phyloP scores from a whole-genome alignment of 2,113 vertebrate genomes.

The Halcyon senegalensis region DNA sequence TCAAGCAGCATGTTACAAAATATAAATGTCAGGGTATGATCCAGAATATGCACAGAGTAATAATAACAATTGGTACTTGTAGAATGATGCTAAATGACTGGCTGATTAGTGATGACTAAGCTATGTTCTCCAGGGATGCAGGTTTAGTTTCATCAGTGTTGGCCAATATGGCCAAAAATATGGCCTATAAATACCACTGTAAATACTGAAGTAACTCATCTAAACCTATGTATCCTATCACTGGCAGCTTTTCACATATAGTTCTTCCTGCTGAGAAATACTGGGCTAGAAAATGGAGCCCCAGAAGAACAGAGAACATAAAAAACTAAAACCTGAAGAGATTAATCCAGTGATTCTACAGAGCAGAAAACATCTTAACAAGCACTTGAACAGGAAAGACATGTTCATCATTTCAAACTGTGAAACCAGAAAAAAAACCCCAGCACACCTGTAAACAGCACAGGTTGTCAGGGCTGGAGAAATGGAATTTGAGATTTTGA shows the following conservation, averaged over 20 bases:
- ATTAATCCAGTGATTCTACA: neutral
- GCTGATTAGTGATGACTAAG: neutral
- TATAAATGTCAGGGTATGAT: neutral
- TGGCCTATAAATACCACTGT: neutral
- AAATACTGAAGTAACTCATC: neutral
- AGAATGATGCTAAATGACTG: neutral
- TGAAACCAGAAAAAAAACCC: neutral
- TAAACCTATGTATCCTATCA: neutral
- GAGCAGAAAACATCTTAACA: neutral
- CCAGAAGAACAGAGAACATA: neutral
- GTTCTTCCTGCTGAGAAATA: neutral
- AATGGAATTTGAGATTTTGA: neutral
- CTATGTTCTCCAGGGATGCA: neutral
- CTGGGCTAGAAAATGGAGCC: neutral
- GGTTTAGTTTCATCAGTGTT: neutral
- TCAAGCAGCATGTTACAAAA: neutral
- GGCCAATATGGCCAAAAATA: neutral
- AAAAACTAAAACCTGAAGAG: neutral
- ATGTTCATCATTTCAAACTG: neutral
- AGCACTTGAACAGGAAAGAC: neutral
- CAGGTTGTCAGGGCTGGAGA: neutral
- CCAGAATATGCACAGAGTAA: neutral
- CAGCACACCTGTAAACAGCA: neutral
- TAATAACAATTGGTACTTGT: neutral
- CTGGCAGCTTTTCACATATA: neutral